Percentiles rank a stretch among this genome's conserved stretches.
phyloP scores from a whole-genome alignment of 2,113 vertebrate species.

The Microcebus murinus region DNA sequence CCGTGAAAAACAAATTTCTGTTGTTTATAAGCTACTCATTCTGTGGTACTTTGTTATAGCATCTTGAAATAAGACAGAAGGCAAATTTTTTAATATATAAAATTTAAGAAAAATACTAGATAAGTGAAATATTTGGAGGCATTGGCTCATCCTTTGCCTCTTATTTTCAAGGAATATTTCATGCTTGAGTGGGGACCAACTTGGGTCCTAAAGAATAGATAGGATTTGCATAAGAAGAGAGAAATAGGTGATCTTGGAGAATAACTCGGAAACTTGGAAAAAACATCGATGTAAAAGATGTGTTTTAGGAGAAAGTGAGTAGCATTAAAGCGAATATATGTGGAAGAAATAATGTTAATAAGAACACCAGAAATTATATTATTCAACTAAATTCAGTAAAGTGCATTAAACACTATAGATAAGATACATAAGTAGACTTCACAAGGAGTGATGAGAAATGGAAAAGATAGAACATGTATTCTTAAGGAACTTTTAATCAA shows the following conservation, averaged over 20 bases:
- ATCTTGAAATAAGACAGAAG: not conserved
- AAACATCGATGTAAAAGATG: not conserved
- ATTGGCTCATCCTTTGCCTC: not conserved
- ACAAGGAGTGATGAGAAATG: not conserved
- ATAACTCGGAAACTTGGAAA: not conserved
- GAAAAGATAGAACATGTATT: not conserved
- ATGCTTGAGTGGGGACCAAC: not conserved
- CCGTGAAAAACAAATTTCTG: not conserved
- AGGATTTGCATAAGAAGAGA: conserved; percentile 11
- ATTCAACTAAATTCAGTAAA: not conserved
- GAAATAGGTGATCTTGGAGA: not conserved
- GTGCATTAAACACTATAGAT: not conserved
- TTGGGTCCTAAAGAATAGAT: not conserved
- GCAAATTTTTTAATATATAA: not conserved
- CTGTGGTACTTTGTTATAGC: not conserved
- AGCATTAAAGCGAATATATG: not conserved
- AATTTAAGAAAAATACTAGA: not conserved
- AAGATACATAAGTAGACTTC: not conserved
- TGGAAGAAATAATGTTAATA: not conserved
- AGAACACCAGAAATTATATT: not conserved
- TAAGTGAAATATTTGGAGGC: not conserved
- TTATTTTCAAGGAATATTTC: not conserved
- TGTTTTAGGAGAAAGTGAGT: not conserved
- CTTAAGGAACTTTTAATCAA: not conserved
- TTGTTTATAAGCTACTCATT: not conserved